These are phyloP conservation scores for Laodelphax striatellus DNA, from an alignment of 1,140 invertebrate genomes.

Conservation along the genomic window DNA sequence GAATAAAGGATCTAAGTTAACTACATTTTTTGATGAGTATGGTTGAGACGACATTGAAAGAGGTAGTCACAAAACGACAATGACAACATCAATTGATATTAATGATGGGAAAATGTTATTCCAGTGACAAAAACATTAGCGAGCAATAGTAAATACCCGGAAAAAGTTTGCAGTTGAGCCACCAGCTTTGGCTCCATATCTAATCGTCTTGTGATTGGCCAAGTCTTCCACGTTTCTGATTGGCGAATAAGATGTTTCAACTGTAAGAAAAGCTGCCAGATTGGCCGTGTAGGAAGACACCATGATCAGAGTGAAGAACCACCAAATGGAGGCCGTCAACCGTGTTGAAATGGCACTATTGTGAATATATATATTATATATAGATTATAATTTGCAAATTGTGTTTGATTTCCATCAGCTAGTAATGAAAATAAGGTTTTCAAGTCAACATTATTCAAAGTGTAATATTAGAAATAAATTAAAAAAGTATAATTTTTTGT, in stretches of 20 bases:
- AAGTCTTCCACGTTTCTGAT: constrained; percentile 78
- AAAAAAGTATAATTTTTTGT: too few relatives aligned
- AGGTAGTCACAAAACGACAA: too few relatives aligned
- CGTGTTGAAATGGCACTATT: constrained; percentile 36
- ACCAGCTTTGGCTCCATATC: constrained; percentile 70
- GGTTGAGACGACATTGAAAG: too few relatives aligned
- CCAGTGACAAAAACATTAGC: not conserved
- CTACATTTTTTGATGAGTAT: too few relatives aligned
- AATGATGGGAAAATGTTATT: not conserved
- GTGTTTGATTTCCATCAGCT: too few relatives aligned
- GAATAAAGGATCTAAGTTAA: too few relatives aligned
- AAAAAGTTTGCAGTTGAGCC: constrained; percentile 80
- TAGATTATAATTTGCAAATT: too few relatives aligned
- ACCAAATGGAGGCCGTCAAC: constrained; percentile 57
- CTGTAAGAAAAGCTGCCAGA: constrained; percentile 88
- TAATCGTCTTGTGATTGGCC: constrained; percentile 56
- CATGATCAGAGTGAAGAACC: constrained; percentile 91
- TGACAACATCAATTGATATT: not conserved
- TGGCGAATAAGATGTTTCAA: constrained; percentile 64
- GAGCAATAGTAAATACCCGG: constrained; percentile 42
- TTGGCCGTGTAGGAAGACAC: constrained; percentile 95
- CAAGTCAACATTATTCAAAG: too few relatives aligned
- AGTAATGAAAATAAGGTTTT: too few relatives aligned
- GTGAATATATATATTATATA: too few relatives aligned
- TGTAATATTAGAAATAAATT: too few relatives aligned